Evolutionary conservation across 2,113 vertebrate species (phyloP).

Genomic region (Eidolon helvum): DNA sequence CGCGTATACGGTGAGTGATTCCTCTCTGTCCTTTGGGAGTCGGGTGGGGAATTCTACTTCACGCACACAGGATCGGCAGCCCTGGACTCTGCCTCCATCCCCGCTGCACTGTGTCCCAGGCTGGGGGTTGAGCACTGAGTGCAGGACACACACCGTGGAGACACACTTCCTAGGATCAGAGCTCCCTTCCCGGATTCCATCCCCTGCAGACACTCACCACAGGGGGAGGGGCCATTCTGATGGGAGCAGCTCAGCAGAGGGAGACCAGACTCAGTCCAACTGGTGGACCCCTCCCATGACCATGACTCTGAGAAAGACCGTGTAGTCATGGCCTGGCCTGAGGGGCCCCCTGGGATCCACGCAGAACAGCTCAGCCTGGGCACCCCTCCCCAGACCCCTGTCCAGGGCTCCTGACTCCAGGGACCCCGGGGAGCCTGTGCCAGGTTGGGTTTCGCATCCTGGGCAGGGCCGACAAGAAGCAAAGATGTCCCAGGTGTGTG

Average conservation of each 20-base stretch:
- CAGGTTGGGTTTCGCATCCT: no score
- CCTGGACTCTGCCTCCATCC: neutral
- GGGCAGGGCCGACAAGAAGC: neutral
- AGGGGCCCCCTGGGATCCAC: neutral
- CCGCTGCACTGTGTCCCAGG: accelerated
- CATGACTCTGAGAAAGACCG: neutral
- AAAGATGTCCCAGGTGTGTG: neutral
- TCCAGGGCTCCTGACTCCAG: neutral
- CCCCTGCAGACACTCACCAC: neutral
- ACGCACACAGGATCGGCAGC: neutral
- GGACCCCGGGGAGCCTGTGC: neutral
- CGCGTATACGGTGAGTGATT: neutral
- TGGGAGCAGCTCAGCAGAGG: neutral
- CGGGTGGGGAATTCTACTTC: neutral
- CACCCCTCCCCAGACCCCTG: neutral
- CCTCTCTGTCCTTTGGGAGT: neutral
- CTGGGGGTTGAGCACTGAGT: neutral
- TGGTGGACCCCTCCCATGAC: neutral
- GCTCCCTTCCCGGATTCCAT: neutral
- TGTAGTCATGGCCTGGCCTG: no score
- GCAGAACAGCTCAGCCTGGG: neutral
- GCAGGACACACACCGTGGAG: neutral
- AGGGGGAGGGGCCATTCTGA: neutral
- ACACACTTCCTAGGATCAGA: neutral
- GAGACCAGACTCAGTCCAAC: neutral